Base-by-base conservation (phyloP, 2,888 invertebrate species). In the Matsumyia berberina region DNA sequence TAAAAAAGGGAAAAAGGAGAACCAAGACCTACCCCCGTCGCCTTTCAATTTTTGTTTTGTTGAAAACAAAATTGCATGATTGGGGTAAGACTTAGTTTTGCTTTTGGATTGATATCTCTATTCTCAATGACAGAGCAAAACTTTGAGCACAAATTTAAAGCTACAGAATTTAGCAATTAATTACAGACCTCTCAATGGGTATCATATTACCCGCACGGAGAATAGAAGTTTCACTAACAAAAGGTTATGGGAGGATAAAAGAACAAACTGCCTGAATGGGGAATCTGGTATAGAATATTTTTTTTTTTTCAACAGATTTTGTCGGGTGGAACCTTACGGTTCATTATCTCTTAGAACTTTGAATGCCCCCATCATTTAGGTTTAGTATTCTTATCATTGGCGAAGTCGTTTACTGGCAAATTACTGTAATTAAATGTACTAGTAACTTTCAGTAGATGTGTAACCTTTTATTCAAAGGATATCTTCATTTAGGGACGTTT, bases 131-230 rank as follows among this genome's bases (percentile, higher is more conserved):
- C 39, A 15, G 9, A 6, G 33, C 12, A 33, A 70, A 69, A 55
- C 12, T 70, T 58, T 57, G 57, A 44, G 19, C 19, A 33, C 3
- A 35, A 11, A 33, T 44, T 57, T 42, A 19, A 44, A 39, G 19
- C 69, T 55, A 17, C 33, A 49, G 62, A 69, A 69, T 76, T 70
- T 42, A 69, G 62, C 62, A 57, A 76, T 81, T 81, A 81, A 81
- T 81, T 76, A 57, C 49, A 76, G 74, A 70, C 69, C 76, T 51
- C 57, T 70, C 76, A 70, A 81, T 69, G 60, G 49, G 53, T 76
- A 81, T 81, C 69, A 64, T 39, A 35, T 81, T 76, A 81, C 81
- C 76, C 46, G 60, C 42, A 70, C 37, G 33, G n/a, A 46, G 70
- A 66, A 66, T 44, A 49, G 57, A 70, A 58, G 57, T 46, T 70